A percentile compares a stretch with the other conserved stretches of the same genome.
phyloP scores from a whole-genome alignment of 1,140 invertebrate species.

The Pemphigus obesinymphae region DNA sequence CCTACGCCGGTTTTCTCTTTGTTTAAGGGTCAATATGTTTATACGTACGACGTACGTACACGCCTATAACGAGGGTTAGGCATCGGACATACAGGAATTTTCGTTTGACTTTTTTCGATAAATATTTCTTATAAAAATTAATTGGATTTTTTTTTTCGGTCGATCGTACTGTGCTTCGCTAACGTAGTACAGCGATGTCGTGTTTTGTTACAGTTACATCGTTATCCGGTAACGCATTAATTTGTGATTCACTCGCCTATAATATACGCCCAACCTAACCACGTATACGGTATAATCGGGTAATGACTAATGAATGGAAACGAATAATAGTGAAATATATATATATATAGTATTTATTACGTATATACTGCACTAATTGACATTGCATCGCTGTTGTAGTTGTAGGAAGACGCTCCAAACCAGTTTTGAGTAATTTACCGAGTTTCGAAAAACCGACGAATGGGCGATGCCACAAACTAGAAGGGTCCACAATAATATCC shows the following conservation, averaged over 20 bases:
- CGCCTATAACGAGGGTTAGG: neutral
- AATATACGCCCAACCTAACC: no score
- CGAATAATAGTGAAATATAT: neutral
- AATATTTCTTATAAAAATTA: neutral
- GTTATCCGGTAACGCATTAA: neutral
- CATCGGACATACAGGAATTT: neutral
- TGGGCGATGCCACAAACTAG: neutral
- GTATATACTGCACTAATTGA: neutral
- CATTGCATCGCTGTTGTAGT: neutral
- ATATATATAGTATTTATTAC: no score
- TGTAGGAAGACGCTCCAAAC: neutral
- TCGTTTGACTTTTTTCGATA: neutral
- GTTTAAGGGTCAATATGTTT: neutral
- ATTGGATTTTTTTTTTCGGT: constrained; percentile 7
- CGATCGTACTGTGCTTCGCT: neutral
- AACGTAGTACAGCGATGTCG: neutral
- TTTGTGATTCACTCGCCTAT: neutral
- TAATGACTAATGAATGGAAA: neutral
- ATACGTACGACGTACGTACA: neutral
- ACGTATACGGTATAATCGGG: neutral
- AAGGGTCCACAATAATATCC: constrained; percentile 2
- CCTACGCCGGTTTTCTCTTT: neutral
- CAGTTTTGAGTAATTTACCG: constrained; percentile 14
- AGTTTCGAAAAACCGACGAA: neutral
- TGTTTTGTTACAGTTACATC: neutral